A percentile compares a stretch with the other conserved stretches of the same genome.
Conservation (phyloP, 2,797 vertebrate species). For the Scolopax rusticola region DNA sequence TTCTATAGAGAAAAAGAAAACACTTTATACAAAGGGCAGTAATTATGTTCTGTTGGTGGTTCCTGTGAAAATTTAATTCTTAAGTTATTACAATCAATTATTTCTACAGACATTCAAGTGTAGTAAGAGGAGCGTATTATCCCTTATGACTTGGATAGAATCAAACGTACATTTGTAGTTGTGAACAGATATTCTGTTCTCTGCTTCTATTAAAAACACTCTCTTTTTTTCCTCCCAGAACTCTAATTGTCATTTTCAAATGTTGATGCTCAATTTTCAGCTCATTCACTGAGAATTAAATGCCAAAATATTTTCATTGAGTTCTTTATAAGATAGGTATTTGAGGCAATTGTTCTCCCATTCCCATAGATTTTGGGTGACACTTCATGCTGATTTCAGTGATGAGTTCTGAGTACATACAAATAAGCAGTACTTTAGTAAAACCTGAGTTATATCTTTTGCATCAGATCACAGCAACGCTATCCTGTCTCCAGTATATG, state of each 20-base stretch:
- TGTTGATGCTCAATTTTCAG: neutral
- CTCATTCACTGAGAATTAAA: neutral
- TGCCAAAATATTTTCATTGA: neutral
- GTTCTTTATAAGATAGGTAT: neutral
- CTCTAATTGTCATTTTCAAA: neutral
- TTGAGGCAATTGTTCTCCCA: neutral
- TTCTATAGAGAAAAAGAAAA: constrained; percentile 25
- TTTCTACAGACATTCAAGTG: constrained; percentile 1
- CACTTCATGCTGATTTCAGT: neutral
- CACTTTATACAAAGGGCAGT: neutral
- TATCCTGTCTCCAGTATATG: neutral
- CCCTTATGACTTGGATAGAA: neutral
- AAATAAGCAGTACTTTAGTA: neutral
- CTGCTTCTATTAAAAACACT: neutral
- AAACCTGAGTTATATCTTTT: neutral
- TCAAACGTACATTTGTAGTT: neutral
- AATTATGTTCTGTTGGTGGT: constrained; percentile 35
- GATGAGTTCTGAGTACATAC: neutral
- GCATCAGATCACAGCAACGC: neutral
- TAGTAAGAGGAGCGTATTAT: neutral
- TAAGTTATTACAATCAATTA: constrained; percentile 11
- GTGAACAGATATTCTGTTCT: neutral
- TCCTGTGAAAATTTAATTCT: constrained; percentile 47
- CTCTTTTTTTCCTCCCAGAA: neutral
- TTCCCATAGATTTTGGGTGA: neutral